Base-by-base conservation (phyloP, 2,113 vertebrate species). In the Aythya baeri region DNA sequence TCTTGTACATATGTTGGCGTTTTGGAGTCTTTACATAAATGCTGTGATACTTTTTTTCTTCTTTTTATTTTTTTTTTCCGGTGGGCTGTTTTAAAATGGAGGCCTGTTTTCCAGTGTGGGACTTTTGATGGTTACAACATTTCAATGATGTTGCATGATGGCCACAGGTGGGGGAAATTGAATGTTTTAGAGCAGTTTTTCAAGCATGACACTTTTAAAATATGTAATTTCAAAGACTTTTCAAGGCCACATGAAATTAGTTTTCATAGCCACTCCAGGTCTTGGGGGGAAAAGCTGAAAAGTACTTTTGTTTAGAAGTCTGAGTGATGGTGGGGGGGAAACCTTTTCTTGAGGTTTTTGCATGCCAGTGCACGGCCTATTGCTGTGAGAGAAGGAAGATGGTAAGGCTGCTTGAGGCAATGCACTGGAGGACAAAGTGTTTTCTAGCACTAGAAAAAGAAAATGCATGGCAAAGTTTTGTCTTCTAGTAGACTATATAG, bases 401-500 rank as follows among this genome's bases (percentile, higher is more conserved):
- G 96, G 95, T 83, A 80, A 88, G 94, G 97, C 97, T 97, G 96
- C 97, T 97, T 94, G 94, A 96, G 97, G 97, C 96, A 79, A 96
- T 81, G 98, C 96, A 98, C 98, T 97, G 98, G 97, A 98, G 95
- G 95, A 96, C 68, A 96, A 96, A 96, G 97, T 97, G 97, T 98
- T 97, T 91, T 97, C 71, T 98, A 98, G 98, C 97, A 98, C 97
- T 98, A 98, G 97, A 91, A 97, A 97, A 97, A 97, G 97, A 96
- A 97, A 98, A 97, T 98, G 98, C 98, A 98, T 98, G 98, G 97
- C 89, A 89, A 97, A 96, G 97, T 98, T 93, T 97, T 83, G 98
- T 98, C 98, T 98, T 98, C 96, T 97, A 87, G 97, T 98, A 97
- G 98, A 94, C 98, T 98, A 97, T 98, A 97, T 98, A 98, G 98